Evolutionary conservation across 2,113 vertebrate species (phyloP), one percentile per base, ranked within the genome.

Genomic region (Ibidorhyncha struthersii): DNA sequence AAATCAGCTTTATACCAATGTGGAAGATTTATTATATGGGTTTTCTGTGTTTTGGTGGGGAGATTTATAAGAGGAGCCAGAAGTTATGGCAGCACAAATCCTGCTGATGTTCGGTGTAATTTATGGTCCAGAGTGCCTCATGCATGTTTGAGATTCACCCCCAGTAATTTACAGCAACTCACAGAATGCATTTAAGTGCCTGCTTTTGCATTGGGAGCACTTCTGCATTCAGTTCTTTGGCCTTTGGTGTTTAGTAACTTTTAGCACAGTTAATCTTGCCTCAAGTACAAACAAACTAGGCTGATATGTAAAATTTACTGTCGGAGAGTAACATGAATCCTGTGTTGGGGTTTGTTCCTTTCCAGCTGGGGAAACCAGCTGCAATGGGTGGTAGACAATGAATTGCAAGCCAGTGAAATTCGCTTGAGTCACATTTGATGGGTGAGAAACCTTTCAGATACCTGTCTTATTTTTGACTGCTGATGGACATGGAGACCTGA

Each of bases 21-120:
- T 59, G 9, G 29, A 90, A 81, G 67, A 90, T 81, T 90, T 90
- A 94, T 63, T 61, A n/a, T 70, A 69, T 56, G 18, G 21, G 38
- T 61, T 89, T 87, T 91, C 74, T 79, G 36, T 94, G 81, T 89
- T 91, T 96, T 93, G n/a, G 15, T 73, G 50, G 20, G 43, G 18
- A 95, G 93, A 91, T 91, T 97, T 96, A 80, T 87, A 87, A 47
- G 8, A 59, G n/a, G 17, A 90, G 82, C 4, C 45, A 91, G 74
- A 86, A 91, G 15, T 88, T 96, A 59, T 56, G 65, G 70, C 86
- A 95, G 89, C 27, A 82, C 61, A 89, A 87, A 89, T 93, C 49
- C 56, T 87, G 66, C 77, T 80, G 70, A 93, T 50, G 23, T 72
- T 84, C 13, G 26, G 8, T 55, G 55, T 86, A 89, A 96, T 95